A percentile compares a stretch with the other conserved stretches of the same genome.
phyloP scores from a whole-genome alignment of 2,888 invertebrate species.

The Conchocele bisecta region DNA sequence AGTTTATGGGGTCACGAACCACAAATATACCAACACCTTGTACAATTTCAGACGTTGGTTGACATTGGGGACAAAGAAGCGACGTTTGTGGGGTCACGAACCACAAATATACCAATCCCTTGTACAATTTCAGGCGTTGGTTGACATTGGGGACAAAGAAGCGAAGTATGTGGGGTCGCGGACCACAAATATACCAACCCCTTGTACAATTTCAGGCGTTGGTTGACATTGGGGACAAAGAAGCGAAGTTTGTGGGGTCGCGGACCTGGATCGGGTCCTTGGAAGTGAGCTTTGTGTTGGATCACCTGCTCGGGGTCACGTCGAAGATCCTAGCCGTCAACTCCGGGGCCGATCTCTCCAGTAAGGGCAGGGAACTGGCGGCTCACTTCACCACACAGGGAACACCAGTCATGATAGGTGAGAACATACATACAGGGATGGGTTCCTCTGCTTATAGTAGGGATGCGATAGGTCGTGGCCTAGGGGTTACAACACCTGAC shows the following conservation, averaged over 20 bases:
- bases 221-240: slow-evolving; percentile 97
- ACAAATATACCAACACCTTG: too few species aligned
- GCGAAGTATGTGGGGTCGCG: slow-evolving; percentile 92
- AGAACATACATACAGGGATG: too few species aligned
- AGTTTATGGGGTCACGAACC: slow-evolving; percentile 94
- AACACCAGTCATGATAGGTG: slow-evolving; percentile 99
- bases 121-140: slow-evolving; percentile 88
- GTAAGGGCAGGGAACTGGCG: slow-evolving; percentile 91
- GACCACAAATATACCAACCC: too few species aligned
- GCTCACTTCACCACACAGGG: slow-evolving; percentile 96
- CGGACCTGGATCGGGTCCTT: slow-evolving; percentile 99
- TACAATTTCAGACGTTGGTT: slow-evolving; percentile 92
- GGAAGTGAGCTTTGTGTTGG: slow-evolving; percentile 96
- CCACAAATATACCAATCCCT: too few species aligned
- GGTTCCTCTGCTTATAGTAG: too few species aligned
- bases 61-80: slow-evolving; percentile 96
- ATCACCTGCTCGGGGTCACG: slow-evolving; percentile 87
- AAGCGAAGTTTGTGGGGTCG: slow-evolving; percentile 92
- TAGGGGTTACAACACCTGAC: too few species aligned
- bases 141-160: slow-evolving; percentile 96
- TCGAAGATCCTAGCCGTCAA: slow-evolving; percentile 92
- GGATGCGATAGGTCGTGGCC: too few species aligned
- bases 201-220: slow-evolving; percentile 87
- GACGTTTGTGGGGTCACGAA: slow-evolving; percentile 93
- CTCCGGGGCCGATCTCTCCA: slow-evolving; percentile 91